These are phyloP conservation scores for Protonibea diacanthus DNA, from an alignment of 2,797 vertebrate species.

Conservation along the genomic window DNA sequence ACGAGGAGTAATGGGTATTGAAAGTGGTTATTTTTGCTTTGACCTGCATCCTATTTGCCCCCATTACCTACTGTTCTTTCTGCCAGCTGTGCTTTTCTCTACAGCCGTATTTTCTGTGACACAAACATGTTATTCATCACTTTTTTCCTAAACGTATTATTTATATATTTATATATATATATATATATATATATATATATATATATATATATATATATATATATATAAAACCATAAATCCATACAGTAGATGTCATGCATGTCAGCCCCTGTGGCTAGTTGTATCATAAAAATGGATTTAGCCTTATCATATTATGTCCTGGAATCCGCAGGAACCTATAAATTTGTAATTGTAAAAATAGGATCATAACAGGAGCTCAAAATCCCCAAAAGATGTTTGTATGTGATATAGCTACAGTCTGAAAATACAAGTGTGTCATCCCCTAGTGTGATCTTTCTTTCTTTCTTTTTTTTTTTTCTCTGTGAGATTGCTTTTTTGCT, in stretches of 20 bases:
- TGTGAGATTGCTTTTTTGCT: background rate
- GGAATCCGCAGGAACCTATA: constrained; percentile 15
- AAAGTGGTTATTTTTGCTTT: constrained; percentile 57
- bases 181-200: too few relatives aligned
- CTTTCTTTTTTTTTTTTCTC: too few relatives aligned
- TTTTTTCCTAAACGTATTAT: constrained; percentile 9
- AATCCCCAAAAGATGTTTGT: constrained; percentile 25
- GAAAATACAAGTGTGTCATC: background rate
- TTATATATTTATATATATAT: too few relatives aligned
- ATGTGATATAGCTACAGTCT: constrained; percentile 1
- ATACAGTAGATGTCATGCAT: background rate
- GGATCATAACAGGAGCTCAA: constrained; percentile 27
- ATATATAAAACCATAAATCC: background rate
- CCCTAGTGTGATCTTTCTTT: constrained; percentile 3
- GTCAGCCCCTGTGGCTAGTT: background rate
- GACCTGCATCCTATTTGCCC: constrained; percentile 60
- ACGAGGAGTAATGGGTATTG: constrained; percentile 40
- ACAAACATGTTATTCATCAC: constrained; percentile 15
- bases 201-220: too few relatives aligned
- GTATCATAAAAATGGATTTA: constrained; percentile 14
- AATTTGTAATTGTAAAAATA: constrained; percentile 28
- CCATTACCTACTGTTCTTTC: constrained; percentile 55
- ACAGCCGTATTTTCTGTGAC: constrained; percentile 18
- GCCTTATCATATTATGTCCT: constrained; percentile 12
- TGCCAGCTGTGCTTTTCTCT: constrained; percentile 25